These are phyloP conservation scores for Melospiza georgiana DNA, from an alignment of 2,113 vertebrate genomes.

Conservation along the genomic window DNA sequence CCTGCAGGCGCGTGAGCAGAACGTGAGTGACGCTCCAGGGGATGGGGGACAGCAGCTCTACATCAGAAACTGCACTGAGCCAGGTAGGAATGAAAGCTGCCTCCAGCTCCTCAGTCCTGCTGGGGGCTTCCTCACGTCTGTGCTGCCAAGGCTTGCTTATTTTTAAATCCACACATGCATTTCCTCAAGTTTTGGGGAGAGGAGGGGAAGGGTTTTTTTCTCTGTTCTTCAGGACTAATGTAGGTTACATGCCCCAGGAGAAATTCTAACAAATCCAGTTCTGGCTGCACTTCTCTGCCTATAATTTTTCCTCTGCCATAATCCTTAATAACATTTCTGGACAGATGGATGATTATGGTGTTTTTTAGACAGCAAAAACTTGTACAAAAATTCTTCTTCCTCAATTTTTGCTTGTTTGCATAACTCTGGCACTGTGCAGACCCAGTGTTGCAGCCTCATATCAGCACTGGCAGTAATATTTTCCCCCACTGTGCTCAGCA, in stretches of 20 bases:
- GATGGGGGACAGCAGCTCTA: conserved; percentile 8
- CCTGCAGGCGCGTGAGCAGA: conserved; percentile 76
- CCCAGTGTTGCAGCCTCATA: neutral
- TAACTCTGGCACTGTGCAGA: neutral
- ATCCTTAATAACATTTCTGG: conserved; percentile 14
- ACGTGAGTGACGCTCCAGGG: conserved; percentile 70
- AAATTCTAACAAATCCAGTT: neutral
- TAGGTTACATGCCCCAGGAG: neutral
- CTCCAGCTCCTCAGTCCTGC: neutral
- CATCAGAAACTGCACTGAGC: conserved; percentile 91
- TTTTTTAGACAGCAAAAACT: neutral
- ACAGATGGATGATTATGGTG: neutral
- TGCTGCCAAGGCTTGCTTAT: neutral
- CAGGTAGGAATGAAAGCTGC: conserved; percentile 78
- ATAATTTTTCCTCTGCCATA: neutral
- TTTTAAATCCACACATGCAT: neutral
- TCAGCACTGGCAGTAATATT: neutral
- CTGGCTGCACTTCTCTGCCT: neutral
- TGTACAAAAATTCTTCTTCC: neutral
- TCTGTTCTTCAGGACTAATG: neutral
- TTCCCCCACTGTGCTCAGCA: neutral
- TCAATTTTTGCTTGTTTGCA: neutral
- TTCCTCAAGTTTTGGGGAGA: neutral
- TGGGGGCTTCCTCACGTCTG: neutral
- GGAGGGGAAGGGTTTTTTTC: neutral